Evolutionary conservation across 2,888 invertebrate genomes (phyloP).

Genomic region (Iselma pallidipennis): DNA sequence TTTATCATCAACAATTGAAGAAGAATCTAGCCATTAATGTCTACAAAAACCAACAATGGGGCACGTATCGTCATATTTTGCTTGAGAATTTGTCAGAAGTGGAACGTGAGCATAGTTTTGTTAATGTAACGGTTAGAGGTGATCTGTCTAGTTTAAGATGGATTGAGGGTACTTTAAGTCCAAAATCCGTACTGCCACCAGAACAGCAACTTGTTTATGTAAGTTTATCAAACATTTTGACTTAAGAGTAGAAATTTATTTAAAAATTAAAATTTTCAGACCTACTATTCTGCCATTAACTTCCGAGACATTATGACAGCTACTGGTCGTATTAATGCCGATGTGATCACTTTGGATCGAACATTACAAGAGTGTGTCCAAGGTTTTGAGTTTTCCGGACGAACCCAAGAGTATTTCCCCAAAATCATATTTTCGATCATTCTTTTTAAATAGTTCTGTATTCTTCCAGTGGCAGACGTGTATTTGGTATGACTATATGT

Average conservation of each 20-base stretch:
- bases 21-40: constrained; percentile 83
- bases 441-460: too few species aligned
- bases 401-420: constrained; percentile 18
- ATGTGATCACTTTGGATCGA: constrained; percentile 73
- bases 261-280: constrained; percentile 25
- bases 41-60: constrained; percentile 62
- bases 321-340: constrained; percentile 84
- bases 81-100: constrained; percentile 60
- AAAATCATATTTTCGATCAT: background rate
- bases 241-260: too few species aligned
- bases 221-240: background rate
- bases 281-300: constrained; percentile 78
- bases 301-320: constrained; percentile 95
- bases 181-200: constrained; percentile 23
- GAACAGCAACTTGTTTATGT: constrained; percentile 16
- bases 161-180: constrained; percentile 69
- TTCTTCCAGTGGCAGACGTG: constrained; percentile 38
- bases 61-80: constrained; percentile 80
- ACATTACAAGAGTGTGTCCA: constrained; percentile 67
- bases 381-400: constrained; percentile 71
- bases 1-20: constrained; percentile 68
- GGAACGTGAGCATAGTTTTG: constrained; percentile 70
- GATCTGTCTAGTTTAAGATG: constrained; percentile 86
- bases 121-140: constrained; percentile 77
- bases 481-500: constrained; percentile 57